phyloP scores from a whole-genome alignment of 2,113 vertebrate species.

The Odontesthes bonariensis region DNA sequence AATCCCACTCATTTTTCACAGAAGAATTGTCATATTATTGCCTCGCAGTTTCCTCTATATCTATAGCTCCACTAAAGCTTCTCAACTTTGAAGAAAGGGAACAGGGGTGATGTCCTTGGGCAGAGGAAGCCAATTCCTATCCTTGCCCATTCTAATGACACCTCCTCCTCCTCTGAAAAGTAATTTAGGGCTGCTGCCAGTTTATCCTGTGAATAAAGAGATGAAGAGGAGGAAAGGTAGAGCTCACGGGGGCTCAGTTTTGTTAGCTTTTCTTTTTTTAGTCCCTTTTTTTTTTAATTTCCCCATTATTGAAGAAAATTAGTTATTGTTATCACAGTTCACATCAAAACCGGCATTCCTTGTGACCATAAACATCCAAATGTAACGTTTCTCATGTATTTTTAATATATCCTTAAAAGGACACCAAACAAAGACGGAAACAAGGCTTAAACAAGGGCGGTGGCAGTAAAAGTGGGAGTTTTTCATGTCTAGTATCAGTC shows the following conservation, averaged over 20 bases:
- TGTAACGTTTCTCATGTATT: too few species aligned
- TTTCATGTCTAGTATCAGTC: conserved; percentile 31
- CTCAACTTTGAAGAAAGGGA: conserved; percentile 16
- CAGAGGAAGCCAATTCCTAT: conserved; percentile 25
- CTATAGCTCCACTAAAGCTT: conserved; percentile 18
- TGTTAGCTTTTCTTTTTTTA: conserved; percentile 39
- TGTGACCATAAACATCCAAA: neutral
- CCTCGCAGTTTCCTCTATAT: conserved; percentile 44
- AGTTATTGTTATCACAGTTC: conserved; percentile 6
- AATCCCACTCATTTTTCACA: conserved; percentile 29
- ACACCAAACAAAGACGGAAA: neutral
- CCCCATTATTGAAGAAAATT: conserved; percentile 11
- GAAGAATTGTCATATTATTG: conserved; percentile 54
- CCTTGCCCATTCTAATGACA: conserved; percentile 1
- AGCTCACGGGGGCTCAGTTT: conserved; percentile 41
- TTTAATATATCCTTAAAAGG: conserved; percentile 4
- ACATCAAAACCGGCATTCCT: conserved; percentile 5
- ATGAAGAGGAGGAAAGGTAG: conserved; percentile 38
- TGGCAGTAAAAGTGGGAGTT: neutral
- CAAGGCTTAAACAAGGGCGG: neutral
- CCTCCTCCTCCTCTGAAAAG: conserved; percentile 28
- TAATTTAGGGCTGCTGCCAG: conserved; percentile 48
- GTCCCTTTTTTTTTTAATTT: conserved; percentile 18
- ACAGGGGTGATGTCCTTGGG: conserved; percentile 27
- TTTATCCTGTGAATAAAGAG: conserved; percentile 54